These are phyloP conservation scores for Allolobophora icterica DNA, from an alignment of 2,888 invertebrate genomes.

Conservation along the genomic window DNA sequence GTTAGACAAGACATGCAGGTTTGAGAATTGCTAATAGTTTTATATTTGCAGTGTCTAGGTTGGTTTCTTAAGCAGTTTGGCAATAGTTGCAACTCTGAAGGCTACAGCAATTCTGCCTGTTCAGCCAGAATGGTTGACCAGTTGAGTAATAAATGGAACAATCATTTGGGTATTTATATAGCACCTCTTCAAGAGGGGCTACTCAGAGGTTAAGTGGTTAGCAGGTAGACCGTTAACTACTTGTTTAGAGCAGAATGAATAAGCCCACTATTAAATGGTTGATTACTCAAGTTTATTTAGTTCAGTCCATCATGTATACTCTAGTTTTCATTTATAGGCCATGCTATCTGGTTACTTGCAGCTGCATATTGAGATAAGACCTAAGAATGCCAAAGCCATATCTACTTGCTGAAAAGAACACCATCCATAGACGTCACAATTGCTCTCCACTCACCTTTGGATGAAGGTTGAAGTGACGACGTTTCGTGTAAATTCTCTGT, in stretches of 20 bases:
- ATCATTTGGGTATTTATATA: no score
- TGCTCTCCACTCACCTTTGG: constrained; percentile 57
- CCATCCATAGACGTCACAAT: no score
- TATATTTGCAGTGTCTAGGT: no score
- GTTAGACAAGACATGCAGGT: not conserved
- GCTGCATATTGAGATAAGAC: no score
- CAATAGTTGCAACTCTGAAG: no score
- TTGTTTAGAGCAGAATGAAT: not conserved
- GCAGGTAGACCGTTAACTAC: not conserved
- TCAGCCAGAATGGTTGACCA: not conserved
- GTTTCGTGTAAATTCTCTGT: constrained; percentile 60
- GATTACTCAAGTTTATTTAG: no score
- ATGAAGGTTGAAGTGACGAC: constrained; percentile 59
- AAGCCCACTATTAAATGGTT: not conserved
- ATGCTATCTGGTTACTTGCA: no score
- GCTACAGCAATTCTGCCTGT: not conserved
- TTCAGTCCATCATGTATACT: no score
- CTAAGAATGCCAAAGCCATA: not conserved
- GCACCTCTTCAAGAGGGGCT: no score
- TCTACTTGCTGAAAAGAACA: not conserved
- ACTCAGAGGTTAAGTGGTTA: not conserved
- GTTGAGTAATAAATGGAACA: not conserved
- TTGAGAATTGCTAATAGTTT: not conserved
- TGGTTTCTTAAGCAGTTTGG: no score
- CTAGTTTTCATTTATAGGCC: no score